These are phyloP conservation scores for Lomographa bimaculata DNA, from an alignment of 2,888 invertebrate genomes.

Conservation along the genomic window DNA sequence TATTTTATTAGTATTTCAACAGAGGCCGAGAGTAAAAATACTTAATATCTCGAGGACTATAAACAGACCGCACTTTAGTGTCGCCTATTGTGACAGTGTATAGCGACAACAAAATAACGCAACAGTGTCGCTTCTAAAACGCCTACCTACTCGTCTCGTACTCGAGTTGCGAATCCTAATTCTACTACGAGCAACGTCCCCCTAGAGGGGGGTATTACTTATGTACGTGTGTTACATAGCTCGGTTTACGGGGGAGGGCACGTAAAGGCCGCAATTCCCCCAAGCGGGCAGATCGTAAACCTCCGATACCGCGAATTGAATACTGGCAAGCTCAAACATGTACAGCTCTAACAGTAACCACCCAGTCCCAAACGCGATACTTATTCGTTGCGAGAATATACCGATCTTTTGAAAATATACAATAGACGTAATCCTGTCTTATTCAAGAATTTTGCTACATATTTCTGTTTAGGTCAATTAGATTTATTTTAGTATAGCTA, in stretches of 20 bases:
- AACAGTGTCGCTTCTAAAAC: slow-evolving; percentile 46
- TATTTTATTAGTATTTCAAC: slow-evolving; percentile 22
- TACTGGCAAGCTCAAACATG: slow-evolving; percentile 69
- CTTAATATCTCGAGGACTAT: slow-evolving; percentile 21
- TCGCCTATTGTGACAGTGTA: slow-evolving; percentile 26
- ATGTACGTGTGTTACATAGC: slow-evolving; percentile 62
- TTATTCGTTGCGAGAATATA: too few species aligned
- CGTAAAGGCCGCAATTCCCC: slow-evolving; percentile 77
- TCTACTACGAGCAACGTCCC: slow-evolving; percentile 63
- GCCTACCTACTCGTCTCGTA: slow-evolving; percentile 48
- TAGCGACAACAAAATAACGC: slow-evolving; percentile 43
- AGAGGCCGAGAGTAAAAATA: slow-evolving; percentile 15
- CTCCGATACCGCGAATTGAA: slow-evolving; percentile 80
- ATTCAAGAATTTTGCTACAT: too few species aligned
- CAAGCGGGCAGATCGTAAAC: slow-evolving; percentile 78
- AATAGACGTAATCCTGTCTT: too few species aligned
- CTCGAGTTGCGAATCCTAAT: slow-evolving; percentile 73
- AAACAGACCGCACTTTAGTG: slow-evolving; percentile 22
- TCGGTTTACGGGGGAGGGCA: slow-evolving; percentile 64
- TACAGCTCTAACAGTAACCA: slow-evolving; percentile 55
- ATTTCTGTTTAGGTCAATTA: too few species aligned
- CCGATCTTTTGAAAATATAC: too few species aligned
- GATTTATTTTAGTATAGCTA: too few species aligned
- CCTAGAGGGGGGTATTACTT: slow-evolving; percentile 63
- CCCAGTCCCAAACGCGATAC: slow-evolving; percentile 41